Conservation (phyloP, 2,797 vertebrate species). For the Sebastes glaucus region DNA sequence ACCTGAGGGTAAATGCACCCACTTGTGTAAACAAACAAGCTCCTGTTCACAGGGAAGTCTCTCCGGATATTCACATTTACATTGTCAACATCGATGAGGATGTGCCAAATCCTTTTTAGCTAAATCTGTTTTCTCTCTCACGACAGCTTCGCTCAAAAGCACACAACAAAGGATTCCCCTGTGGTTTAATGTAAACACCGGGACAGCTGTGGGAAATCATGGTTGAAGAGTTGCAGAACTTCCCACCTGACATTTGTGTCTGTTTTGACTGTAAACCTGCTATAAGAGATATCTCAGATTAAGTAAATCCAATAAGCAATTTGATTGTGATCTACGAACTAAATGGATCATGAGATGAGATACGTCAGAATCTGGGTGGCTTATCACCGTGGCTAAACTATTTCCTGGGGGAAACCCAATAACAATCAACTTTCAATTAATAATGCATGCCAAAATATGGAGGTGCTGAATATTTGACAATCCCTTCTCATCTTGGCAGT, state of each 20-base stretch:
- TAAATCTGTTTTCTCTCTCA: slow-evolving; percentile 11
- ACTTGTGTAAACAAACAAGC: slow-evolving; percentile 36
- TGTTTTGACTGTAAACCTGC: not conserved
- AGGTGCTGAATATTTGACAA: not conserved
- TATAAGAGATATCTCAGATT: not conserved
- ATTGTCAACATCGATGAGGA: slow-evolving; percentile 55
- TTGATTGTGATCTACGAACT: not conserved
- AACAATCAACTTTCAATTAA: not conserved
- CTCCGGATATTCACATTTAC: slow-evolving; percentile 32
- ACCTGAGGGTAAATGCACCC: slow-evolving; percentile 32
- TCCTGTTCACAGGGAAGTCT: slow-evolving; percentile 13
- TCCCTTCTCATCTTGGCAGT: not conserved
- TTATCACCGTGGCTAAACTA: not conserved
- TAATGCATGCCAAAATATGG: not conserved
- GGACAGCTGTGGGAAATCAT: not conserved
- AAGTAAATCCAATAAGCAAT: not conserved
- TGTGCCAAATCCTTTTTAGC: slow-evolving; percentile 54
- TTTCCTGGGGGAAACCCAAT: not conserved
- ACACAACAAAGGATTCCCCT: slow-evolving; percentile 13
- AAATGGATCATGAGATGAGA: not conserved
- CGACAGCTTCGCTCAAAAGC: not conserved
- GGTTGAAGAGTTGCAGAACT: not conserved
- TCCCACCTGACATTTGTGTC: not conserved
- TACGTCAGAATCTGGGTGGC: not conserved
- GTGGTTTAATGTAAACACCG: not conserved